Conservation (phyloP, 2,113 vertebrate species). For the Eira barbara region DNA sequence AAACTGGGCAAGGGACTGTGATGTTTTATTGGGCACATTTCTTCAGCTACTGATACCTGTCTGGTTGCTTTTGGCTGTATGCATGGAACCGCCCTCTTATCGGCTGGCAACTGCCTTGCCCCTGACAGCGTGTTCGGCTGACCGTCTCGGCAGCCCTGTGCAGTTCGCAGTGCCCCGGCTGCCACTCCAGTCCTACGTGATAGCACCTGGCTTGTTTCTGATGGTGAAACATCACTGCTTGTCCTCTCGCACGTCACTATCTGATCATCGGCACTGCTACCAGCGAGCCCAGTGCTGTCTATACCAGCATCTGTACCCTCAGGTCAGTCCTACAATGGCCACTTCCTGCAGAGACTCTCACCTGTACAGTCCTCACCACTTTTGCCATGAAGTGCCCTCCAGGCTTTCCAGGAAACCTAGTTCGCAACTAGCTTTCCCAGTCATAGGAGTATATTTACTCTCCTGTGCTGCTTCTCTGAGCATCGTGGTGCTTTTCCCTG, state of each 20-base stretch:
- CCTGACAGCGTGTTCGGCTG: fast-evolving
- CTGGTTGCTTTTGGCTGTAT: neutral
- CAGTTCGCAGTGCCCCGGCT: neutral
- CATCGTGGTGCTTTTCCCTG: neutral
- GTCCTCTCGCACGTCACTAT: fast-evolving
- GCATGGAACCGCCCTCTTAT: neutral
- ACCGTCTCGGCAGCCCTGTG: fast-evolving
- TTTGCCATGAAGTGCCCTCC: neutral
- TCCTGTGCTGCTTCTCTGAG: neutral
- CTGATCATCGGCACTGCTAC: neutral
- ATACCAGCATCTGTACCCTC: neutral
- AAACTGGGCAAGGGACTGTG: neutral
- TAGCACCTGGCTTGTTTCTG: neutral
- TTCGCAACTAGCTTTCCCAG: neutral
- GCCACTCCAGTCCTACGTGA: neutral
- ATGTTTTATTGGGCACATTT: neutral
- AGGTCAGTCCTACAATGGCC: neutral
- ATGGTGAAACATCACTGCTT: neutral
- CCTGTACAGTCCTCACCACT: no score
- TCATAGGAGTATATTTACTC: neutral
- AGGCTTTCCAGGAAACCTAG: neutral
- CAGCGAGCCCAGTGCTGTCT: neutral
- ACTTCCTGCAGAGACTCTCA: neutral
- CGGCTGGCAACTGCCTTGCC: neutral
- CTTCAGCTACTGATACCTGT: neutral